Evolutionary conservation across 2,888 invertebrate species (phyloP).

Genomic region (Saturnia japonica): DNA sequence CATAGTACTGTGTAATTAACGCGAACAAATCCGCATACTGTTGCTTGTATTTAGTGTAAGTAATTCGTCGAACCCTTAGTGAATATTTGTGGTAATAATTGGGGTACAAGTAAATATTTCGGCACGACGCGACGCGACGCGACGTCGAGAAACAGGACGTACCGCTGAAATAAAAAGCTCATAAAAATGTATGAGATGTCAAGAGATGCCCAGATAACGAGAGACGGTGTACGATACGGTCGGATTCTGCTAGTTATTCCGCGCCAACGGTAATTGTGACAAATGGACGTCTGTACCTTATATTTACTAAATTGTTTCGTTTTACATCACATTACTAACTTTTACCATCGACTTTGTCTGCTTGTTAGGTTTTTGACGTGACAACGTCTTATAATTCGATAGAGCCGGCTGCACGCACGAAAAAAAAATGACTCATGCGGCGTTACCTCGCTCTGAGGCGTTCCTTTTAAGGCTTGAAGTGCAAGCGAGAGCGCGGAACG

Average conservation of each 20-base stretch:
- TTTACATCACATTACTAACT: conserved; percentile 4
- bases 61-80: not conserved
- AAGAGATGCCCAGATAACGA: conserved; percentile 70
- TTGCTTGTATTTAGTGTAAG: not conserved
- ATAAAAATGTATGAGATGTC: conserved; percentile 79
- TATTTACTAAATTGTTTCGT: conserved; percentile 23
- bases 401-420: too few species aligned
- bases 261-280: conserved; percentile 77
- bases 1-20: not conserved
- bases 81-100: not conserved
- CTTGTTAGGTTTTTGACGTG: too few species aligned
- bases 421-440: too few species aligned
- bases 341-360: not conserved
- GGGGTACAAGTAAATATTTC: not conserved
- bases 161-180: conserved; percentile 36
- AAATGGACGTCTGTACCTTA: conserved; percentile 55
- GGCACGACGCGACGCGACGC: not conserved
- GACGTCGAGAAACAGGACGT: not conserved
- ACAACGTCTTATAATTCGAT: too few species aligned
- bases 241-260: conserved; percentile 69
- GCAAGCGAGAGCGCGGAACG: too few species aligned
- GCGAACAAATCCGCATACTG: not conserved
- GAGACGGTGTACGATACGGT: conserved; percentile 34
- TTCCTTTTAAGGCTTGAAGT: too few species aligned
- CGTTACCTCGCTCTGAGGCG: too few species aligned